Evolutionary conservation across 1,140 invertebrate genomes (phyloP).

Genomic region (Cephus cinctus): DNA sequence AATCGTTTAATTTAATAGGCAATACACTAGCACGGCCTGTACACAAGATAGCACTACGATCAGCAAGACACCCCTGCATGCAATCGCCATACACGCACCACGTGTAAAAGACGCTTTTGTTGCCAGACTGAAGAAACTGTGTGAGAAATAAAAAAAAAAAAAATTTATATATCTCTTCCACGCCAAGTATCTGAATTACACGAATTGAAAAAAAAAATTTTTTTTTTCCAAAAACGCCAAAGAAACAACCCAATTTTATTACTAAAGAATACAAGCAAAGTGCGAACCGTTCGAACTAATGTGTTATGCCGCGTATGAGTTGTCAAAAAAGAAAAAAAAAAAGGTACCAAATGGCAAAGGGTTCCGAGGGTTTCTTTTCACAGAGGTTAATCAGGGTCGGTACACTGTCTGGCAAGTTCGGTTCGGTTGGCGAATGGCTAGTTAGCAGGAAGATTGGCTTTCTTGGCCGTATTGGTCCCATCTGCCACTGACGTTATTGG

Average conservation of each 20-base stretch:
- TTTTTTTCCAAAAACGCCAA: too few species aligned
- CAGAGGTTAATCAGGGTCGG: conserved; percentile 53
- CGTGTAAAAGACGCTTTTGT: too few species aligned
- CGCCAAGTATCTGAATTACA: too few species aligned
- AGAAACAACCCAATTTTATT: neutral
- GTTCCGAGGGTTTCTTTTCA: conserved; percentile 35
- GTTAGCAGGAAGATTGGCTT: conserved; percentile 55
- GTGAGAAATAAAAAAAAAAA: too few species aligned
- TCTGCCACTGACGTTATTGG: conserved; percentile 41
- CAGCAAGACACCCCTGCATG: too few species aligned
- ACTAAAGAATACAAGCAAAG: neutral
- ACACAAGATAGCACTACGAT: too few species aligned
- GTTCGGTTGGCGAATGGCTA: conserved; percentile 45
- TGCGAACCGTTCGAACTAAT: neutral
- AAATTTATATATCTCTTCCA: too few species aligned
- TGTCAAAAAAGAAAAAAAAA: neutral
- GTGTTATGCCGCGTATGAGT: conserved; percentile 7
- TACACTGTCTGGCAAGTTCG: conserved; percentile 40
- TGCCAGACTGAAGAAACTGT: too few species aligned
- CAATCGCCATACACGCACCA: neutral
- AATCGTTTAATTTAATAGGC: conserved; percentile 29
- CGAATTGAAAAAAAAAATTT: too few species aligned
- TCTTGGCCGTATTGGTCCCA: conserved; percentile 43
- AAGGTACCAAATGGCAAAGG: conserved; percentile 1
- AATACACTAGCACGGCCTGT: conserved; percentile 16